These are phyloP conservation scores for Tympanuchus pallidicinctus DNA, from an alignment of 2,113 vertebrate genomes.

Conservation along the genomic window DNA sequence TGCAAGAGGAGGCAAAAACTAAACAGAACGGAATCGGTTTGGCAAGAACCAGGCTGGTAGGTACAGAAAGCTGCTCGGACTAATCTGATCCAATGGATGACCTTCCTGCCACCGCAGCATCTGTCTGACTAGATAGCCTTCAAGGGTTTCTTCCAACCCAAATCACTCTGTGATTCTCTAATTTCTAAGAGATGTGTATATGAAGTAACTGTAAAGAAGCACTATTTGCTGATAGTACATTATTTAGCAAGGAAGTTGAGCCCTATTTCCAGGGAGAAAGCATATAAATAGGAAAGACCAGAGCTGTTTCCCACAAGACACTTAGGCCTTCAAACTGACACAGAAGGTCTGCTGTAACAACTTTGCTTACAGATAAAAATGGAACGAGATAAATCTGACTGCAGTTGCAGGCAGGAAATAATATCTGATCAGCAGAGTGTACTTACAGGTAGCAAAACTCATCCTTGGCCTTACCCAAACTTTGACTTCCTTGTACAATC, in stretches of 20 bases:
- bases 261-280: background rate
- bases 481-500: background rate
- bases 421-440: background rate
- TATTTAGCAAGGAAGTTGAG: background rate
- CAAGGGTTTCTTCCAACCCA: background rate
- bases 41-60: background rate
- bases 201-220: background rate
- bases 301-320: background rate
- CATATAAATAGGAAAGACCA: background rate
- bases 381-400: background rate
- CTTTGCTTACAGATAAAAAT: background rate
- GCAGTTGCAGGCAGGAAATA: background rate
- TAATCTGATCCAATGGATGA: background rate
- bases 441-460: background rate
- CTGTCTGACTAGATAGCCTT: background rate
- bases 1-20: background rate
- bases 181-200: background rate
- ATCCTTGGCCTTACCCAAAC: background rate
- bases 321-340: background rate
- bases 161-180: background rate
- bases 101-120: background rate
- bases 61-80: background rate
- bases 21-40: background rate
- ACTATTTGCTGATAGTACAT: fast-evolving
- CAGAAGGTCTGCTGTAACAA: background rate